Conservation (phyloP, 2,797 vertebrate genomes). For the Bryconaethiops microstoma region DNA sequence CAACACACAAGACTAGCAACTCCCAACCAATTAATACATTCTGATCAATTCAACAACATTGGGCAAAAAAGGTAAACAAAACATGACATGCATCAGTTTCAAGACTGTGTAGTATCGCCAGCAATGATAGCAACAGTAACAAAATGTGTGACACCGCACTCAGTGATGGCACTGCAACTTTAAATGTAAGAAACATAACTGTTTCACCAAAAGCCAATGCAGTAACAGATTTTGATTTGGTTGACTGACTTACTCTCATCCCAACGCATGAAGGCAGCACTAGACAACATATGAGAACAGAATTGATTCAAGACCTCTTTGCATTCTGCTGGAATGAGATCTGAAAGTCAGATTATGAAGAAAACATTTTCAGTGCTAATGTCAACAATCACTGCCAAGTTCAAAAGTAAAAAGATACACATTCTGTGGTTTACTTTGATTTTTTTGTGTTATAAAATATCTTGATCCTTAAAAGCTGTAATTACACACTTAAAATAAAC, state of each 20-base stretch:
- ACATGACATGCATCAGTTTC: background rate
- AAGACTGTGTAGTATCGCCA: background rate
- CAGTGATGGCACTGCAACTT: background rate
- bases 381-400: background rate
- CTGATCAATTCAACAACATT: background rate
- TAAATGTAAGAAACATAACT: background rate
- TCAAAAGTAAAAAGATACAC: background rate
- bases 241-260: slow-evolving; percentile 74
- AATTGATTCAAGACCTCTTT: slow-evolving; percentile 68
- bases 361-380: background rate
- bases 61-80: background rate
- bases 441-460: background rate
- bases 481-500: no score
- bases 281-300: slow-evolving; percentile 60
- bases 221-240: slow-evolving; percentile 5
- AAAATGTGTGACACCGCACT: background rate
- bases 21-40: background rate
- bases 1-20: slow-evolving; percentile 1
- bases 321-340: slow-evolving; percentile 67
- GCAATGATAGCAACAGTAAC: background rate
- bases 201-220: background rate
- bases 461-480: no score
- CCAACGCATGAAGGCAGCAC: slow-evolving; percentile 72
- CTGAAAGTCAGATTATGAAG: slow-evolving; percentile 50
- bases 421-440: no score